These are phyloP conservation scores for Sebastes paucispinis DNA, from an alignment of 2,797 vertebrate genomes.

Conservation along the genomic window DNA sequence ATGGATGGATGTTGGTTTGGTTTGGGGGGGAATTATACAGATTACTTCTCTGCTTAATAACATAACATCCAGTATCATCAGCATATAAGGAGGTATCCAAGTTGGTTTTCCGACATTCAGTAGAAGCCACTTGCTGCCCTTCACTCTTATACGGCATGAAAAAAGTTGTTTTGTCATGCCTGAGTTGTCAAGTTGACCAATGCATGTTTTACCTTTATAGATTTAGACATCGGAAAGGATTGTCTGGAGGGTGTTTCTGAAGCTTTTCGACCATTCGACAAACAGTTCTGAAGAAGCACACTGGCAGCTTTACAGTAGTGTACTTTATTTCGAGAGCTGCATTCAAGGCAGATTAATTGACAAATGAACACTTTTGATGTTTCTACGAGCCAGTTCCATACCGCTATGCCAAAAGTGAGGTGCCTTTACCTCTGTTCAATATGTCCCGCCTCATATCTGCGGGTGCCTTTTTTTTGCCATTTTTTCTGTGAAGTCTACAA, in stretches of 20 bases:
- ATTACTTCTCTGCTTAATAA: not conserved
- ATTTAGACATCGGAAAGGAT: not conserved
- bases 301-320: not conserved
- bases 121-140: not conserved
- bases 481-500: not conserved
- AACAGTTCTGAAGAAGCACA: not conserved
- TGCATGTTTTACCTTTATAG: not conserved
- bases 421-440: not conserved
- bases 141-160: not conserved
- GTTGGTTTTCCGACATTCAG: not conserved
- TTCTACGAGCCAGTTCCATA: not conserved
- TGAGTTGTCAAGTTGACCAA: not conserved
- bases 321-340: not conserved
- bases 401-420: not conserved
- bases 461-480: not conserved
- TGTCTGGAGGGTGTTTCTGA: not conserved
- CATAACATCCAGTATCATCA: not conserved
- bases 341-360: not conserved
- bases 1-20: not conserved
- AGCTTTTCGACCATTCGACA: not conserved
- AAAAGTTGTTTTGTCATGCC: not conserved
- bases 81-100: not conserved
- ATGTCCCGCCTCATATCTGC: not conserved
- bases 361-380: not conserved
- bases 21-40: not conserved